Percentiles rank a stretch among this genome's conserved stretches.
Conservation (phyloP, 23 tunicate species). For the Clavelina lepadiformis region DNA sequence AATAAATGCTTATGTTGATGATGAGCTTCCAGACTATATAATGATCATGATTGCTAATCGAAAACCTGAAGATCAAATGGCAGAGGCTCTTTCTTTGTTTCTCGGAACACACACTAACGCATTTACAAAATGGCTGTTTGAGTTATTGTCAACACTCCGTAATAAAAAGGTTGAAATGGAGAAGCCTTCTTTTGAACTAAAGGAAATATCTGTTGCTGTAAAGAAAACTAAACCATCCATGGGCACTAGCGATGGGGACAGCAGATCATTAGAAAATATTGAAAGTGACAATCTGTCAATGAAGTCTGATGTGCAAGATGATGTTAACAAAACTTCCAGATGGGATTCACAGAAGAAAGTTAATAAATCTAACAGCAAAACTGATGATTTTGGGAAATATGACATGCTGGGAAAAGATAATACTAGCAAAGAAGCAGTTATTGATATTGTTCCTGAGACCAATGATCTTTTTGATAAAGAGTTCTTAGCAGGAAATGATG, state of each 20-base stretch:
- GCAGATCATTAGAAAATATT: not conserved
- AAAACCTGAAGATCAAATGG: constrained; percentile 81
- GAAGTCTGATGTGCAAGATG: no score
- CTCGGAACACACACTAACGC: constrained; percentile 52
- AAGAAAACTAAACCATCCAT: not conserved
- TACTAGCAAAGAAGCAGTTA: constrained; percentile 30
- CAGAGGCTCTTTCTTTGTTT: constrained; percentile 77
- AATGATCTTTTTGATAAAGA: constrained; percentile 41
- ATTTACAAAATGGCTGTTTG: constrained; percentile 92
- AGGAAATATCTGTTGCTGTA: not conserved
- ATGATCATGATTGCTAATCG: constrained; percentile 98
- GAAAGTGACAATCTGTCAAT: not conserved
- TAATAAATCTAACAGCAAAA: not conserved
- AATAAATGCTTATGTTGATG: constrained; percentile 86
- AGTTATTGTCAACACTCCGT: constrained; percentile 30
- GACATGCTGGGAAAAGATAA: constrained; percentile 3
- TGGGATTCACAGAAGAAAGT: constrained; percentile 10
- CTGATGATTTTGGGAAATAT: not conserved
- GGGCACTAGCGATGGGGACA: not conserved
- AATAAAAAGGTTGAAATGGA: not conserved
- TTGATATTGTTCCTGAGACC: constrained; percentile 50
- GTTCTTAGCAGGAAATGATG: constrained; percentile 14
- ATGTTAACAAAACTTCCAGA: constrained; percentile 1
- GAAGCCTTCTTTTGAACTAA: not conserved
- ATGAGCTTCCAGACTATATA: constrained; percentile 95